Base-by-base conservation (phyloP, 2,888 invertebrate genomes). In the Drosophila suboccidentalis region DNA sequence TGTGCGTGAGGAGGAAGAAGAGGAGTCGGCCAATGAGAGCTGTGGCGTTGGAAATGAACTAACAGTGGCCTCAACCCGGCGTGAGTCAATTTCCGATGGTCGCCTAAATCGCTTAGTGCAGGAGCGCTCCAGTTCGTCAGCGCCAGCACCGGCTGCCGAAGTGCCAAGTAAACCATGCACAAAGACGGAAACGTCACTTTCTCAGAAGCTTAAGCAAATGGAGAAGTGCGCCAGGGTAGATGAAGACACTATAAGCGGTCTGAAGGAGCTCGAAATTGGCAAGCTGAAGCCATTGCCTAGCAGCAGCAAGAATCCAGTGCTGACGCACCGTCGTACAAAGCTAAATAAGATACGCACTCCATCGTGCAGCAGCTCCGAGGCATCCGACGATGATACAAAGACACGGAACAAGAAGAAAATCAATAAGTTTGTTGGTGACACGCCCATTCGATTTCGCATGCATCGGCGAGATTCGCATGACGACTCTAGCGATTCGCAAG, bases 301-400 rank as follows among this genome's bases (percentile, higher is more conserved):
- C 55, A 88, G 90, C 54, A 90, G 89, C 78, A 92, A 92, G 78
- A 92, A 92, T 79, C 88, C 92, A 19, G 92, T 92, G 64, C 72
- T 92, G 36, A 92, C 91, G 54, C 95, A 95, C 84, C 93, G 95
- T 38, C 94, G 95, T 54, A 94, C 94, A 71, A 96, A 96, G 92
- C 94, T 96, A 82, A 95, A 95, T 80, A 96, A 96, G 91, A 94
- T 94, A 11, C 93, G 96, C 41, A 96, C 96, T n/a, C 97, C 97
- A 6, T 98, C 98, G 58, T 98, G 98, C 91, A 98, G 98, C 83
- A 98, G 98, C 57, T 98, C 98, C 0, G 98, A 98, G 92, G 97
- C 98, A 6, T 98, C 98, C 68, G 98, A 98, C 92, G 95, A 95
- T 83, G 97, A 97, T 90, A 96, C 96, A 57, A 97, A 97, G 66